Evolutionary conservation across 2,113 vertebrate species (phyloP), one percentile per base, ranked within the genome.

Genomic region (Anguilla rostrata): DNA sequence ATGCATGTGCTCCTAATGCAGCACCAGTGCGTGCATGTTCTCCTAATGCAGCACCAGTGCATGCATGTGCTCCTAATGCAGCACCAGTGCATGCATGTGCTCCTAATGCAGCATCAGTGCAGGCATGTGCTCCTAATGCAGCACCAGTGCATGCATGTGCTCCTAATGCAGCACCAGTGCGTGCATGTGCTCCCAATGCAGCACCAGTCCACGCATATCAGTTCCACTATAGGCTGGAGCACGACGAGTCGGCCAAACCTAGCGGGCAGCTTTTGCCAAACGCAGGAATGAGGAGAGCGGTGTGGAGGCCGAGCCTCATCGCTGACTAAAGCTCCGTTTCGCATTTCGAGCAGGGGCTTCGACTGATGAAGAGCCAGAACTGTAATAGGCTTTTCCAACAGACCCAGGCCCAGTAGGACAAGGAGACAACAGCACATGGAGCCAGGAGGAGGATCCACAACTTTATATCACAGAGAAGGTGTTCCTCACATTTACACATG

Each of bases 281-380:
- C 26, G 7, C 5, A 14, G 12, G 40, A 83, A 66, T 34, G 43
- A 63, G 53, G 56, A 83, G 53, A 60, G 56, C 9, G 18, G 40
- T 78, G 83, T 46, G 20, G 46, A 63, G 71, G 39, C 12, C 15
- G 71, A 75, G 11, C 8, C n/a, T 75, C 71, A n/a, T 75, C 34
- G n/a, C 71, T 75, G 71, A 75, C 71, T 29, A n/a, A 5, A 75
- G 71, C 71, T 22, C 71, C 12, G n/a, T 12, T 75, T 75, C 34
- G 71, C 71, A 75, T 75, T 75, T 75, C 34, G 71, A 75, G n/a
- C n/a, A 39, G 39, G 12, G 92, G 88, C 91, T 89, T 84, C 26
- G 90, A 93, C 88, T 92, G 89, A 91, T 90, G 91, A 88, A 88
- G 89, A 93, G 90, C 90, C 92, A 91, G 87, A 90, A 90, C 89